These are phyloP conservation scores for Tachysurus vachellii DNA, from an alignment of 2,113 vertebrate genomes.

Conservation along the genomic window DNA sequence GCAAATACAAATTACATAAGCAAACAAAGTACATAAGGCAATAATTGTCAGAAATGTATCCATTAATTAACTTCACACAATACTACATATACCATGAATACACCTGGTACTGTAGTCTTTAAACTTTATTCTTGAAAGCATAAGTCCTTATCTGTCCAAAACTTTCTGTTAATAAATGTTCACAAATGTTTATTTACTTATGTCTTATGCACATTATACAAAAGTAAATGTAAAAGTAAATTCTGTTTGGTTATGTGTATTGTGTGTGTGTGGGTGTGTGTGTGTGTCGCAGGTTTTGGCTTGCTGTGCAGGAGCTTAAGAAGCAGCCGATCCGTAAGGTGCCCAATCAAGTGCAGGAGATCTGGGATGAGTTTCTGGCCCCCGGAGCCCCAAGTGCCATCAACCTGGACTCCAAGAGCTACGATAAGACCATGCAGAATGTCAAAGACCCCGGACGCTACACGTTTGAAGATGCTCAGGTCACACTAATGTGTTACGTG, in stretches of 20 bases:
- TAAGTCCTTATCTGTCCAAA: too few relatives aligned
- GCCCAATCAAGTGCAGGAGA: constrained; percentile 89
- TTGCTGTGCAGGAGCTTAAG: constrained; percentile 94
- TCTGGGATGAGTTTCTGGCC: constrained; percentile 96
- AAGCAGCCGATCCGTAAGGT: constrained; percentile 91
- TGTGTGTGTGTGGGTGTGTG: not conserved
- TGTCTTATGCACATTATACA: too few relatives aligned
- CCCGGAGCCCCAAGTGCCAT: constrained; percentile 93
- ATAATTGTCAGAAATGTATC: too few relatives aligned
- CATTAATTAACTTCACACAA: not conserved
- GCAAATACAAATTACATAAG: too few relatives aligned
- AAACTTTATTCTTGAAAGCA: not conserved
- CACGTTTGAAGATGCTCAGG: constrained; percentile 95
- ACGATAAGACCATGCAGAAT: constrained; percentile 94
- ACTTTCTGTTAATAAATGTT: not conserved
- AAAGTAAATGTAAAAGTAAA: not conserved
- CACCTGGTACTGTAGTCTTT: not conserved
- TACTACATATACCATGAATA: not conserved
- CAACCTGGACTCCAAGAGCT: constrained; percentile 96
- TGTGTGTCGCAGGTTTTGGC: constrained; percentile 83
- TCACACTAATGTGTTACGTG: not conserved
- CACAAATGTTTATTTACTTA: too few relatives aligned
- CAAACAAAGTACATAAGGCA: too few relatives aligned
- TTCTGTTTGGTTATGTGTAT: not conserved
- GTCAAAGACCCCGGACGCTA: constrained; percentile 93